These are phyloP conservation scores for Sinosuthora webbiana DNA, from an alignment of 2,113 vertebrate genomes.

Conservation along the genomic window DNA sequence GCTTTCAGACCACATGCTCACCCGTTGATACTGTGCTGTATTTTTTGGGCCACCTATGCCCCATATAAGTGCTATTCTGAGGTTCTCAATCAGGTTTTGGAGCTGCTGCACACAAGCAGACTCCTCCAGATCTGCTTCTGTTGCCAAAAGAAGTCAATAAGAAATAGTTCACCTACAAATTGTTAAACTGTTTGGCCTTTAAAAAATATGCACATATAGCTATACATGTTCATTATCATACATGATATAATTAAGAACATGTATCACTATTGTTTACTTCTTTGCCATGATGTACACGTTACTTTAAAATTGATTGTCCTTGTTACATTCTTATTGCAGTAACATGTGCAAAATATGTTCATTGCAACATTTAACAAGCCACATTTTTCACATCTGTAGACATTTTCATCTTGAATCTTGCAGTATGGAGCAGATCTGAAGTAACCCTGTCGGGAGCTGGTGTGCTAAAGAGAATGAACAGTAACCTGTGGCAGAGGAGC, in stretches of 20 bases:
- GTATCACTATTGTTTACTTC: neutral
- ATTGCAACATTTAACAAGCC: neutral
- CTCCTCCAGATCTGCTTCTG: neutral
- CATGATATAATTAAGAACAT: neutral
- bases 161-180: neutral
- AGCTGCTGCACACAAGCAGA: neutral
- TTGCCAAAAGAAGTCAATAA: neutral
- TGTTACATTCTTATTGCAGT: neutral
- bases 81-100: neutral
- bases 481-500: neutral
- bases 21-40: too few species aligned
- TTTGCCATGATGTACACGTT: neutral
- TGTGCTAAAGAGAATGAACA: neutral
- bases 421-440: neutral
- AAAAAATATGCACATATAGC: neutral
- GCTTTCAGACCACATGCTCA: neutral
- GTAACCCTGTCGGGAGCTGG: neutral
- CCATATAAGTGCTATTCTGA: neutral
- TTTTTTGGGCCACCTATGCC: neutral
- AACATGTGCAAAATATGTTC: neutral
- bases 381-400: neutral
- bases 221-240: neutral
- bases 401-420: neutral
- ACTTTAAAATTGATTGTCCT: neutral
- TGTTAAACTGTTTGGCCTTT: neutral